Base-by-base conservation (phyloP, 2,888 invertebrate species). In the Drosophila antonietae region DNA sequence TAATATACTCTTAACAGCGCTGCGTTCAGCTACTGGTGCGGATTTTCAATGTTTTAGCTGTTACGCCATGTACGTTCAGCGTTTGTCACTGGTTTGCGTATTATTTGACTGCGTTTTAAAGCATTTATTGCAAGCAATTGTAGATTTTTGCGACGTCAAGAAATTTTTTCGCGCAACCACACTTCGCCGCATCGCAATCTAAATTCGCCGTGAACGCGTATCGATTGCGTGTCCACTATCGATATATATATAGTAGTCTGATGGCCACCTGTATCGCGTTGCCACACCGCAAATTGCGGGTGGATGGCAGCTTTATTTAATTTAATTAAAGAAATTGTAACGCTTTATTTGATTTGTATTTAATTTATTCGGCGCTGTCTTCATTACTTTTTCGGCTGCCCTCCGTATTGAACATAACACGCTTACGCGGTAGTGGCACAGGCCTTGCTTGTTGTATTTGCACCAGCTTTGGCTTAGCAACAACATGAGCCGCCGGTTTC, bases 401-500 rank as follows among this genome's bases (percentile, higher is more conserved):
- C 5, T 68, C 14, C 8, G 77, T 82, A 55, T 84, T 87, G 53
- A 92, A 92, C 90, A 92, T 91, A 6, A 93, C 93, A 7, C 89
- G 89, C 61, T 92, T 93, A 7, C 93, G 89, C 10, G 93, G 92
- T 53, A 91, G 35, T 0, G 93, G 92, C 3, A 92, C 76, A 0
- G 92, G 92, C 35, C 74, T 80, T 14, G 62, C 18, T 31, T 52
- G 43, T 2, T 60, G 53, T 20, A 62, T 43, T 43, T 72, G 67
- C 5, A 47, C 64, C 8, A 41, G n/a, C 8, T 59, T 68, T 10
- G 73, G 39, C 12, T 61, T 75, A 33, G 65, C 58, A 49, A 15
- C 52, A 73, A 89, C 51, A 68, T 83, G 47, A 73, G 82, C 61
- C 75, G 81, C 33, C 74, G 91, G 88, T 37, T 73, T 52, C 78